These are phyloP conservation scores for Caerostris darwini DNA, from an alignment of 1,140 invertebrate species.

Conservation along the genomic window DNA sequence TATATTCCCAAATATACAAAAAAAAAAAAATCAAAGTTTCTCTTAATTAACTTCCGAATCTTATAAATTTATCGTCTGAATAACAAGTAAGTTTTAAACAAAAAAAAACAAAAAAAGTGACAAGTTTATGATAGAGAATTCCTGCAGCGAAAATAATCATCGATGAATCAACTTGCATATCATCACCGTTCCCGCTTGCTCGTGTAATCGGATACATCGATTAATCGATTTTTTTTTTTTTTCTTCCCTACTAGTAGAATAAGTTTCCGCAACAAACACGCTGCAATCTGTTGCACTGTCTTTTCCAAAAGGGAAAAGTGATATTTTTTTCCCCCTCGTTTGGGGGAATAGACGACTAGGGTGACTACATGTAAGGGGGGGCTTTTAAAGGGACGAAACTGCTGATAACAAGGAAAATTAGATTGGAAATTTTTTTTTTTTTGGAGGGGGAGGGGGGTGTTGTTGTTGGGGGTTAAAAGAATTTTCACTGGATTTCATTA, in stretches of 20 bases:
- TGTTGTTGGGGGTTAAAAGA: background rate
- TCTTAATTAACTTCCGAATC: background rate
- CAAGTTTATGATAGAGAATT: background rate
- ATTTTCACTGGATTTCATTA: background rate
- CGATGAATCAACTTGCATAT: slow-evolving; percentile 44
- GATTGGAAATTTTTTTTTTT: background rate
- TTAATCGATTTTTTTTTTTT: slow-evolving; percentile 53
- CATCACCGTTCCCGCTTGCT: slow-evolving; percentile 31
- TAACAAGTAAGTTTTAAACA: background rate
- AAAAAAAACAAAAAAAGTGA: background rate
- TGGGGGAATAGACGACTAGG: no score
- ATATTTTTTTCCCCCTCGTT: background rate
- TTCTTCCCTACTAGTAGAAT: background rate
- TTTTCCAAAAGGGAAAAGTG: background rate
- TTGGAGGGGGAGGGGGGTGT: no score
- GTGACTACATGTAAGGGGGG: no score
- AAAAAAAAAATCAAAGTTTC: background rate
- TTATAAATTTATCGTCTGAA: no score
- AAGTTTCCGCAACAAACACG: slow-evolving; percentile 60
- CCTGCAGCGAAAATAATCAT: background rate
- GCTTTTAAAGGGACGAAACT: no score
- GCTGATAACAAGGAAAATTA: slow-evolving; percentile 7
- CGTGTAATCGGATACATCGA: slow-evolving; percentile 61
- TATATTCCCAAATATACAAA: background rate
- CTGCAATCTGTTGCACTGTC: slow-evolving; percentile 56